Evolutionary conservation across 2,888 invertebrate genomes (phyloP).

Genomic region (Harpalus rubripes): DNA sequence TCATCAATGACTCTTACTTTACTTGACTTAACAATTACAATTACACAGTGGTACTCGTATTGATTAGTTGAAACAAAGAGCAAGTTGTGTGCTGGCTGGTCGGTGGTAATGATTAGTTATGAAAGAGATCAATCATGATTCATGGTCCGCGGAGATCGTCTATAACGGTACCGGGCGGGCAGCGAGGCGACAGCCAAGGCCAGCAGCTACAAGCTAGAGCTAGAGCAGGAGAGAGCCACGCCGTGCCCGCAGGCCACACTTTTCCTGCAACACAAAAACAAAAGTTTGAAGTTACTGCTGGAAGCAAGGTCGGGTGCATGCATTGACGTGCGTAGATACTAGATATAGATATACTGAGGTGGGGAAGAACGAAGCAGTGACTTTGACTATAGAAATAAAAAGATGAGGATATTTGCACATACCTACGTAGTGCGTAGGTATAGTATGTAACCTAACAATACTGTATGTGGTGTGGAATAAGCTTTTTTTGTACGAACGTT

Average conservation of each 20-base stretch:
- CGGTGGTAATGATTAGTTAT: conserved; percentile 57
- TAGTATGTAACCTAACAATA: no score
- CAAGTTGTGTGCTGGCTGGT: neutral
- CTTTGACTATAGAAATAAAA: no score
- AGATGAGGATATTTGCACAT: no score
- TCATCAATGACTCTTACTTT: no score
- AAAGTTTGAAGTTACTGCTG: conserved; percentile 55
- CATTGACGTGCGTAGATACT: neutral
- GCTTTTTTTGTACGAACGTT: no score
- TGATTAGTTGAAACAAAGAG: neutral
- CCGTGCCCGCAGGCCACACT: conserved; percentile 54
- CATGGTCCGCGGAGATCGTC: conserved; percentile 58
- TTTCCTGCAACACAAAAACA: conserved; percentile 59
- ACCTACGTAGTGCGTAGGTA: no score
- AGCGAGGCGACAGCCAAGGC: conserved; percentile 56
- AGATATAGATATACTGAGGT: no score
- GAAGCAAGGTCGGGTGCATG: conserved; percentile 36
- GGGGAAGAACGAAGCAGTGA: no score
- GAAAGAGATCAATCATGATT: conserved; percentile 60
- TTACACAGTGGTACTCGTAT: no score
- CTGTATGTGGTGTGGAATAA: no score
- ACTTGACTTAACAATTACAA: no score
- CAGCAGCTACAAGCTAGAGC: neutral
- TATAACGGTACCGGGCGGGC: conserved; percentile 45
- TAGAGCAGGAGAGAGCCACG: conserved; percentile 18